Evolutionary conservation across 1,140 invertebrate genomes (phyloP).

Genomic region (Hyles vespertilio): DNA sequence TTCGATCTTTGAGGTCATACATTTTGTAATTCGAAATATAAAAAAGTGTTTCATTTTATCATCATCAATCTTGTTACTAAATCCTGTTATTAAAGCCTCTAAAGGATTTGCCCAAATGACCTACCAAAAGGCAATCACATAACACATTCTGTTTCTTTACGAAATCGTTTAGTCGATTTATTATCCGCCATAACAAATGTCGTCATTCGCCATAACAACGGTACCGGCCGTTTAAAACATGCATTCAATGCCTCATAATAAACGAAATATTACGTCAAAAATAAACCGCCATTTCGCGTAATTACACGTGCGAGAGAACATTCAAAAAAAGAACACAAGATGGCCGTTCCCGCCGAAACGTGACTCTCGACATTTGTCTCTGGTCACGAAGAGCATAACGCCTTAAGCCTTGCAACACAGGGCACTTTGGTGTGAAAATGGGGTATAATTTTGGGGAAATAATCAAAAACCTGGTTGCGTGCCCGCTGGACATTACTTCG

Average conservation of each 20-base stretch:
- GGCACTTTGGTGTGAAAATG: conserved; percentile 66
- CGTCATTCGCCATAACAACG: not conserved
- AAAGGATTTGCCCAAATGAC: no score
- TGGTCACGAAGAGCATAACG: conserved; percentile 47
- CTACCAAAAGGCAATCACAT: no score
- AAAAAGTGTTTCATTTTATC: no score
- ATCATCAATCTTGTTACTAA: no score
- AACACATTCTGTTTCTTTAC: no score
- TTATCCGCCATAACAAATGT: not conserved
- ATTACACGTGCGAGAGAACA: conserved; percentile 16
- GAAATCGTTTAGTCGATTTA: not conserved
- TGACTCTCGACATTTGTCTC: conserved; percentile 40
- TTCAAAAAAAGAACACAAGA: conserved; percentile 19
- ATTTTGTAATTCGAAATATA: no score
- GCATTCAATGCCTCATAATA: no score
- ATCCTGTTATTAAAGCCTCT: no score
- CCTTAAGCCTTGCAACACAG: conserved; percentile 40
- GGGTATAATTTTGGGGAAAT: conserved; percentile 73
- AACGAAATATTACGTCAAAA: no score
- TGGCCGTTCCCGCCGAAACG: conserved; percentile 19
- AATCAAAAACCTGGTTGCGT: conserved; percentile 70
- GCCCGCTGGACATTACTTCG: conserved; percentile 61
- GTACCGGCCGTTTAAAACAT: not conserved
- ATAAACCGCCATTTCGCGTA: conserved; percentile 7
- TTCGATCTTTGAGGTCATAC: no score